phyloP scores from a whole-genome alignment of 2,113 vertebrate species.

The Monopterus albus region DNA sequence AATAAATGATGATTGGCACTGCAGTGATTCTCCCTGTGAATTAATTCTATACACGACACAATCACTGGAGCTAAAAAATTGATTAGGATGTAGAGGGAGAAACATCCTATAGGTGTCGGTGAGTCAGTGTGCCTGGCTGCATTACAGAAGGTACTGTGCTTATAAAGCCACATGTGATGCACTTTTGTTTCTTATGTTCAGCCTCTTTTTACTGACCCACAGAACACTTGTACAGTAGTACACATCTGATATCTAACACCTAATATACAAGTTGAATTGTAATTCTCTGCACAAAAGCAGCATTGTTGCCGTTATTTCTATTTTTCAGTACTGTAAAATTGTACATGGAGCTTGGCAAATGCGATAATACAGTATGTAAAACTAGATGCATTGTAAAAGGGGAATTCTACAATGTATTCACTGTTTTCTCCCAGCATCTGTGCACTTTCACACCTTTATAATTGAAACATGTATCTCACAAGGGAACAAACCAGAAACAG shows the following conservation, averaged over 20 bases:
- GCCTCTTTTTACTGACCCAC: neutral
- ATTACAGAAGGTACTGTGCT: neutral
- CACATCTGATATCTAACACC: too few species aligned
- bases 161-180: neutral
- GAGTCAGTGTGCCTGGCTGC: neutral
- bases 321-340: too few species aligned
- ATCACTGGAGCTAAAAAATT: constrained; percentile 35
- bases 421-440: constrained; percentile 15
- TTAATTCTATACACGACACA: too few species aligned
- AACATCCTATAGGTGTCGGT: constrained; percentile 25
- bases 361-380: too few species aligned
- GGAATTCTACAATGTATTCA: too few species aligned
- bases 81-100: constrained; percentile 25
- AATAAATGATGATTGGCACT: too few species aligned
- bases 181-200: neutral
- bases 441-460: constrained; percentile 23
- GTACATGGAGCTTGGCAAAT: too few species aligned
- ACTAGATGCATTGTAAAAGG: too few species aligned
- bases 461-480: neutral
- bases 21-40: too few species aligned
- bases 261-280: too few species aligned
- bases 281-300: neutral
- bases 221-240: too few species aligned
- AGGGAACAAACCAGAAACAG: constrained; percentile 1
- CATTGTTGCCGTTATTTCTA: too few species aligned